A percentile compares a stretch with the other conserved stretches of the same genome.
Evolutionary conservation across 2,113 vertebrate genomes (phyloP).

Genomic region (Macaca nemestrina): DNA sequence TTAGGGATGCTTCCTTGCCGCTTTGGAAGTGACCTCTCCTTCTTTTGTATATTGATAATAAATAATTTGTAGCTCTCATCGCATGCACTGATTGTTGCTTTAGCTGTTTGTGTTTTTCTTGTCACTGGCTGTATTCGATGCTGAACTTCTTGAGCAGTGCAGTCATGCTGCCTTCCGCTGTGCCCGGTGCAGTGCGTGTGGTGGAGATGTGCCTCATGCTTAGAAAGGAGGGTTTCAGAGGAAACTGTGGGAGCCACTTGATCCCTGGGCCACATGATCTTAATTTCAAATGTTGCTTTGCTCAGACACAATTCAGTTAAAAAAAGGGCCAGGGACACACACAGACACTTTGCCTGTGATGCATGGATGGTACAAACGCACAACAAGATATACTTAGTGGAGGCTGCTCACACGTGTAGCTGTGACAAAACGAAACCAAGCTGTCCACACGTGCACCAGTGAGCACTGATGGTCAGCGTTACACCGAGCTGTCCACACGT

Average conservation of each 20-base stretch:
- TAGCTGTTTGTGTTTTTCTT: neutral
- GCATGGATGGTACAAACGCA: neutral
- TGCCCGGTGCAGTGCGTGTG: accelerated
- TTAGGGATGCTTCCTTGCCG: neutral
- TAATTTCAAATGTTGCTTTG: neutral
- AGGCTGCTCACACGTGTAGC: neutral
- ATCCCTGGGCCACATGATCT: neutral
- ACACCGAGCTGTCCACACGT: too few species aligned
- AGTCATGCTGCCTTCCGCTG: too few species aligned
- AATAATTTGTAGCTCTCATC: neutral
- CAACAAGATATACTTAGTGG: neutral
- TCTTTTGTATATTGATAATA: neutral
- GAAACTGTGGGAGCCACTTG: neutral
- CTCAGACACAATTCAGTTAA: neutral
- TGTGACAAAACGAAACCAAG: neutral
- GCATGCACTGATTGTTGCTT: neutral
- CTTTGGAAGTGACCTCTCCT: neutral
- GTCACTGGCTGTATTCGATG: neutral
- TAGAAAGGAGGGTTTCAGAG: neutral
- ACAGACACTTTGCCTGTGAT: neutral
- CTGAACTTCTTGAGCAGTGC: neutral
- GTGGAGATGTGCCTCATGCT: neutral
- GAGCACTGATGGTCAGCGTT: neutral
- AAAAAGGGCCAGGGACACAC: neutral
- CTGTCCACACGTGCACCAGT: neutral